Evolutionary conservation across 2,888 invertebrate species (phyloP).

Genomic region (Ptychoptera albimana): DNA sequence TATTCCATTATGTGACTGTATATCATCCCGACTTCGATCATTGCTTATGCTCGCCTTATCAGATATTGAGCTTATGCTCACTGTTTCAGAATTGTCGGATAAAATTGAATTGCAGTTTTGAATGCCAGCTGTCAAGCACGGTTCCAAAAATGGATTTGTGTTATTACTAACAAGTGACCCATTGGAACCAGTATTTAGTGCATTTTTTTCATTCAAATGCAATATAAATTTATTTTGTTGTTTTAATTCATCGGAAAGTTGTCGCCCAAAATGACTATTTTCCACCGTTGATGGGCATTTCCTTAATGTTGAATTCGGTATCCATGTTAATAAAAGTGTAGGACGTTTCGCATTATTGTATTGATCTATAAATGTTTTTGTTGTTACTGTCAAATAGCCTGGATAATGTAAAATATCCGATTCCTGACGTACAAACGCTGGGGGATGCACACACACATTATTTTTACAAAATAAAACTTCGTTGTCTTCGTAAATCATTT

Average conservation of each 20-base stretch:
- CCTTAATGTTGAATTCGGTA: constrained; percentile 77
- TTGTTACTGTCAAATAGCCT: constrained; percentile 77
- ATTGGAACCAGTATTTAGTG: constrained; percentile 3
- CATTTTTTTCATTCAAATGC: constrained; percentile 1
- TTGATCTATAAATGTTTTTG: constrained; percentile 61
- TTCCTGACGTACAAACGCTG: constrained; percentile 64
- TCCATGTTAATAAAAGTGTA: constrained; percentile 85
- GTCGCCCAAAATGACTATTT: constrained; percentile 23
- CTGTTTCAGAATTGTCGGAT: constrained; percentile 36
- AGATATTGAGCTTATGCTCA: constrained; percentile 35
- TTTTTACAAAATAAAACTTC: constrained; percentile 85
- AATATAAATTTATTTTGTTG: constrained; percentile 5
- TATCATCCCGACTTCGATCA: constrained; percentile 10
- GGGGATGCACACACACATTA: constrained; percentile 94
- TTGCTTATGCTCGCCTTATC: constrained; percentile 24
- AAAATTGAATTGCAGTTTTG: constrained; percentile 10
- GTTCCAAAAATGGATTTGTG: constrained; percentile 33
- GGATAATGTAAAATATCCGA: constrained; percentile 80
- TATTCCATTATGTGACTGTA: constrained; percentile 7
- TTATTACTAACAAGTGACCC: constrained; percentile 12
- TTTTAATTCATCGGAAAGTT: constrained; percentile 9
- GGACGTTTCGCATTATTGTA: constrained; percentile 60
- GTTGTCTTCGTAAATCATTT: constrained; percentile 58
- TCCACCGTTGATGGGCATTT: constrained; percentile 67
- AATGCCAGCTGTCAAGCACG: constrained; percentile 10